These are phyloP conservation scores for Adelognathus sp. DNA, from an alignment of 2,888 invertebrate genomes.

Conservation along the genomic window DNA sequence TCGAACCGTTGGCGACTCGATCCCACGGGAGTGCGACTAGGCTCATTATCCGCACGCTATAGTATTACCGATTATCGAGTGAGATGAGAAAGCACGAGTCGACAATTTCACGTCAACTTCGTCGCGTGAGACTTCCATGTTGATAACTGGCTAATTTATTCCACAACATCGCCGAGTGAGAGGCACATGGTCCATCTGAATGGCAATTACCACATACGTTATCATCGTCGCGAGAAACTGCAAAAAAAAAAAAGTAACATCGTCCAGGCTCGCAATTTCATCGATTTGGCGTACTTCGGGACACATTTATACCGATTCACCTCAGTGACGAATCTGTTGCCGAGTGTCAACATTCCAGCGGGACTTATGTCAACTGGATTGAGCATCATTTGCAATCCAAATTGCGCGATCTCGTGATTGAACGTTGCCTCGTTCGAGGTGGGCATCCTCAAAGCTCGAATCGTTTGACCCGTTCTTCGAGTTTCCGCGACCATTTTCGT, in stretches of 20 bases:
- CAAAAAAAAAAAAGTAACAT: neutral
- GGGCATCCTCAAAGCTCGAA: constrained; percentile 51
- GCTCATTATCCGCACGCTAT: too few species aligned
- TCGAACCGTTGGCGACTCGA: neutral
- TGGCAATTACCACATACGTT: neutral
- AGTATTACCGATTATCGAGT: too few species aligned
- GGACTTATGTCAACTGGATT: constrained; percentile 59
- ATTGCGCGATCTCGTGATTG: constrained; percentile 52
- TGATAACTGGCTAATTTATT: neutral
- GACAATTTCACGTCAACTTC: too few species aligned
- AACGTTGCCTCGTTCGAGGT: constrained; percentile 42
- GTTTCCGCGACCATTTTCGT: neutral
- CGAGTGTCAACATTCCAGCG: constrained; percentile 58
- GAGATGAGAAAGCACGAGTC: too few species aligned
- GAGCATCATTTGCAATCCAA: constrained; percentile 63
- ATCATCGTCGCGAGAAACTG: neutral
- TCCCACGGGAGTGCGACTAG: too few species aligned
- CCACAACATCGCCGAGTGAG: too few species aligned
- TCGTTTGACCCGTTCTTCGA: constrained; percentile 53
- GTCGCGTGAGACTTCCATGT: neutral
- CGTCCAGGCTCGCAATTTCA: too few species aligned
- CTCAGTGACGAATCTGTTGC: constrained; percentile 57
- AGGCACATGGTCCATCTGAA: neutral
- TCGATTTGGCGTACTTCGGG: too few species aligned
- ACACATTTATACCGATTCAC: constrained; percentile 36